phyloP scores from a whole-genome alignment of 2,888 invertebrate genomes.

The Drosophila parthenogenetica region DNA sequence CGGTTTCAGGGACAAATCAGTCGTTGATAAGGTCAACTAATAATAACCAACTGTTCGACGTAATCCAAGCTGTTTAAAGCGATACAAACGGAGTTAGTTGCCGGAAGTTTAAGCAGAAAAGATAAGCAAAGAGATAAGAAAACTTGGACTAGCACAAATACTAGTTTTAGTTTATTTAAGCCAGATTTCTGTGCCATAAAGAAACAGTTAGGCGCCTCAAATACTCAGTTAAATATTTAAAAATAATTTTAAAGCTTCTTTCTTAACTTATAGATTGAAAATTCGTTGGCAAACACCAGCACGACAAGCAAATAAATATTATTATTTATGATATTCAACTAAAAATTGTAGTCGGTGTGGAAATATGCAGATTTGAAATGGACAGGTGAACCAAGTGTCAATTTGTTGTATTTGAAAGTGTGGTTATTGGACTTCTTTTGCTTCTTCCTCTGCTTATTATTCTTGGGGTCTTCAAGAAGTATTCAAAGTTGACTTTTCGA shows the following conservation, averaged over 20 bases:
- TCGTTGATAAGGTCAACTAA: conserved; percentile 15
- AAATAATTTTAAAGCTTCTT: too few species aligned
- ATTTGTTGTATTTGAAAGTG: conserved; percentile 11
- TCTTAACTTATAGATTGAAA: too few species aligned
- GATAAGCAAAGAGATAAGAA: too few species aligned
- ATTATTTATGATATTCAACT: not conserved
- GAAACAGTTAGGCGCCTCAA: too few species aligned
- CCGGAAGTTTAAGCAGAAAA: not conserved
- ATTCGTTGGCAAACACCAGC: too few species aligned
- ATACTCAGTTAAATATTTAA: too few species aligned
- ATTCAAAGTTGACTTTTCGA: conserved; percentile 52
- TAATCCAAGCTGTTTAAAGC: not conserved
- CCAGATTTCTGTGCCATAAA: too few species aligned
- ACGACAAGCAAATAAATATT: too few species aligned
- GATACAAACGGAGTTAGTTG: not conserved
- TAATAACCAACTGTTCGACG: conserved; percentile 4
- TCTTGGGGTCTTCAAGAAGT: conserved; percentile 16
- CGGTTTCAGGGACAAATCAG: conserved; percentile 31
- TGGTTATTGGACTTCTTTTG: not conserved
- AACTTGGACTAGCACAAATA: too few species aligned
- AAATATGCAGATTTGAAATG: conserved; percentile 18
- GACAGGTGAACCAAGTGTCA: not conserved
- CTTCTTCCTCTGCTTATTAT: not conserved
- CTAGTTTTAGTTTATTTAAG: too few species aligned
- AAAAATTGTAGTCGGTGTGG: not conserved